Evolutionary conservation across 1,140 invertebrate genomes (phyloP).

Genomic region (Micrasema minimum): DNA sequence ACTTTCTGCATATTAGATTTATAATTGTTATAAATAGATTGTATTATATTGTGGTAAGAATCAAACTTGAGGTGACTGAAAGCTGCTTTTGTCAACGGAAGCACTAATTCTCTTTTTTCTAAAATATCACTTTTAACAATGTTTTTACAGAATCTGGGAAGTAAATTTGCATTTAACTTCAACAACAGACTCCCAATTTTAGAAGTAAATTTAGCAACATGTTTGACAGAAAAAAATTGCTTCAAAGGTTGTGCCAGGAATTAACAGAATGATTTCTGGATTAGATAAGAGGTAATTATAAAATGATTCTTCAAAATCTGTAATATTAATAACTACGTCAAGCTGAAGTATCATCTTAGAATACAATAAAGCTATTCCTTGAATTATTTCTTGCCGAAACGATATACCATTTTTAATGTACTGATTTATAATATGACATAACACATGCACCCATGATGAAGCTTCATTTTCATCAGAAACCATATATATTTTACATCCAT

Average conservation of each 20-base stretch:
- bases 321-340: slow-evolving; percentile 61
- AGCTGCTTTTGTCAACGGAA: slow-evolving; percentile 67
- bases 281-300: slow-evolving; percentile 69
- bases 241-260: slow-evolving; percentile 66
- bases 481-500: slow-evolving; percentile 56
- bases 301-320: slow-evolving; percentile 66
- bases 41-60: slow-evolving; percentile 59
- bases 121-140: slow-evolving; percentile 60
- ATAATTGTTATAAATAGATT: slow-evolving; percentile 67
- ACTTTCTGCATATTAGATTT: slow-evolving; percentile 70
- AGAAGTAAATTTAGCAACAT: slow-evolving; percentile 65
- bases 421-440: slow-evolving; percentile 59
- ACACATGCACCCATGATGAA: slow-evolving; percentile 59
- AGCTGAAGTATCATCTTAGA: slow-evolving; percentile 57
- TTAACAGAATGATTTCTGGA: slow-evolving; percentile 65
- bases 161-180: slow-evolving; percentile 62
- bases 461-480: slow-evolving; percentile 62
- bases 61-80: slow-evolving; percentile 60
- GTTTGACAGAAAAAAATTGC: slow-evolving; percentile 61
- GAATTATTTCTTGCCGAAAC: slow-evolving; percentile 55
- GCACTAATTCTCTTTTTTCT: slow-evolving; percentile 68
- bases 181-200: slow-evolving; percentile 66
- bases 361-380: slow-evolving; percentile 59
- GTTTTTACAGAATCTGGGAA: slow-evolving; percentile 62
- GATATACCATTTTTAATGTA: slow-evolving; percentile 56